These are phyloP conservation scores for Phortica okadai DNA, from an alignment of 2,888 invertebrate genomes.

Conservation along the genomic window DNA sequence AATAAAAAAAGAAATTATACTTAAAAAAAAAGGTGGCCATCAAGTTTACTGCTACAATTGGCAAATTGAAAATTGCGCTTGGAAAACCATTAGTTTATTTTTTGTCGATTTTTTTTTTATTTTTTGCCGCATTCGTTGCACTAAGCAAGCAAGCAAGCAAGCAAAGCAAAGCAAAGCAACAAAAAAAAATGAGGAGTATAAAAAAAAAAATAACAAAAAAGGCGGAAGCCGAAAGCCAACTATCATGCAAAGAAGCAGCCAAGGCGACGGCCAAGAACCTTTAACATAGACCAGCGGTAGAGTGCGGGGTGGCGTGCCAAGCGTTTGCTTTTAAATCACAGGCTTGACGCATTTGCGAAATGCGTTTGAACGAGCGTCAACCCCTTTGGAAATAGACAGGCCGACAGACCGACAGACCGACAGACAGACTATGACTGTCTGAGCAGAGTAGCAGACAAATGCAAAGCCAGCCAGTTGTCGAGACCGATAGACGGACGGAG, in stretches of 20 bases:
- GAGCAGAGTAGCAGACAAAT: constrained; percentile 26
- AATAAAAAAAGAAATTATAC: not conserved
- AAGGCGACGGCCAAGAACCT: constrained; percentile 31
- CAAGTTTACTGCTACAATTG: constrained; percentile 70
- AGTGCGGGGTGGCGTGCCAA: not conserved
- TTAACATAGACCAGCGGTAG: not conserved
- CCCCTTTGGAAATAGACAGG: not conserved
- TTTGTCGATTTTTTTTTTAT: constrained; percentile 34
- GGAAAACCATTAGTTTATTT: constrained; percentile 11
- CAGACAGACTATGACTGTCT: not conserved
- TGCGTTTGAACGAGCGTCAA: not conserved
- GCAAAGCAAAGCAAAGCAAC: constrained; percentile 6
- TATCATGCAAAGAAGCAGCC: constrained; percentile 44
- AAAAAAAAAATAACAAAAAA: constrained; percentile 31
- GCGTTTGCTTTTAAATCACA: constrained; percentile 3
- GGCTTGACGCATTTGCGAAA: constrained; percentile 1
- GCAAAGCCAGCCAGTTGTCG: not conserved
- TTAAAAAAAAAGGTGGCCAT: constrained; percentile 49
- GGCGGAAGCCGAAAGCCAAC: constrained; percentile 32
- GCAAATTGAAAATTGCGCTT: constrained; percentile 68
- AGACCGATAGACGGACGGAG: not conserved
- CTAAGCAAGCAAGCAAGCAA: not conserved
- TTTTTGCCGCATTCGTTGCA: constrained; percentile 38
- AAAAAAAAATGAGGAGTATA: not conserved
- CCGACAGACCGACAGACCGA: not conserved